Base-by-base conservation (phyloP, 1,140 invertebrate genomes). In the Drosophila hydei region DNA sequence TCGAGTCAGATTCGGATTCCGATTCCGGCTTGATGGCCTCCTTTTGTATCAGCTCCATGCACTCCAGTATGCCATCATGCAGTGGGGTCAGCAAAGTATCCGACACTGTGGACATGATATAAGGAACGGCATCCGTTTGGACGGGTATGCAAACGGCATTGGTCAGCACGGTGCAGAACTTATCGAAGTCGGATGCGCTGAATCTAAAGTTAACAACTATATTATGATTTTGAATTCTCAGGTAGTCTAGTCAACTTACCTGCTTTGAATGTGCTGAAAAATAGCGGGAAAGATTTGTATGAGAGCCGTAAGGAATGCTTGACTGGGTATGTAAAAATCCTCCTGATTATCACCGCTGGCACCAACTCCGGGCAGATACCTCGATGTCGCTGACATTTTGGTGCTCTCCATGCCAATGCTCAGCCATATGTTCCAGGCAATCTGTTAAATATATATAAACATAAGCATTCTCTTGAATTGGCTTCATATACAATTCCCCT, bases 241-340 rank as follows among this genome's bases (percentile, higher is more conserved):
- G 0, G 4, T 2, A 42, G 1, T 42, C 5, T 6, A 42, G 16
- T 42, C 3, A 18, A 33, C 62, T 33, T 0, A 97, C 94, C 94
- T 96, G 75, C 93, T 92, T 92, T 96, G 95, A 69, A 98, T 97
- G 87, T 98, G 96, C 69, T 96, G 96, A 92, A 98, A 99, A 56
- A 99, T 94, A 45, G 95, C 95, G 14, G 98, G 97, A 91, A 99
- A 98, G 89, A 98, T 98, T 92, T 98, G 97, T 72, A 99, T 95
- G 4, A 98, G 93, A 1, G 97, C 96, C 0, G 97, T 98, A 21
- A 99, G 93, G 92, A 98, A 99, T 69, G 96, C 95, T 90, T 98
- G 97, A 11, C 96, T 97, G 1, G 97, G 97, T 70, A 97, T 94
- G 91, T 97, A 98, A 65, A 95, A 93, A 75, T 95, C 94, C 6